These are phyloP conservation scores for Pilophorus perplexus DNA, from an alignment of 2,888 invertebrate species.

Conservation along the genomic window DNA sequence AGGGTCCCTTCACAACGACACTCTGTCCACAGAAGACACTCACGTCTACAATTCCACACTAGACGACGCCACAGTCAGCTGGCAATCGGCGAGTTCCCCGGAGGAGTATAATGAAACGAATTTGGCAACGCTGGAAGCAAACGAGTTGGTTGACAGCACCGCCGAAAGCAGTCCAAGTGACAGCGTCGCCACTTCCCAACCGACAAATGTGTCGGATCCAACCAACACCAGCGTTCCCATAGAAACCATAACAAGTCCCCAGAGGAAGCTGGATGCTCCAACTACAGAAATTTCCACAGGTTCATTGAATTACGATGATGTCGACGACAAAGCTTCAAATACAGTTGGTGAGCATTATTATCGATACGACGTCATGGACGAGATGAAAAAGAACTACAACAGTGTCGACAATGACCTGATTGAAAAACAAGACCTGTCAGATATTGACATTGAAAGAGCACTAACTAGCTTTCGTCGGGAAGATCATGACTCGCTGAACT, in stretches of 20 bases:
- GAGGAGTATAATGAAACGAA: conserved; percentile 3
- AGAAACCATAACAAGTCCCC: conserved; percentile 29
- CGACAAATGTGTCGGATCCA: not conserved
- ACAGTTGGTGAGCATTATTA: conserved; percentile 43
- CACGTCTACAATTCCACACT: not conserved
- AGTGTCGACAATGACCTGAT: conserved; percentile 41
- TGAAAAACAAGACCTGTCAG: conserved; percentile 42
- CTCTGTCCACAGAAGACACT: not conserved
- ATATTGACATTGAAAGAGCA: conserved; percentile 43
- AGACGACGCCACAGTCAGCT: not conserved
- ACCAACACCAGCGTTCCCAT: not conserved
- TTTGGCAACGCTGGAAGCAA: too few relatives aligned
- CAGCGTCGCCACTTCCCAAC: not conserved
- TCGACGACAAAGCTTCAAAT: conserved; percentile 32
- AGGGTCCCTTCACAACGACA: not conserved
- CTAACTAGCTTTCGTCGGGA: conserved; percentile 29
- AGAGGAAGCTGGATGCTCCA: conserved; percentile 51
- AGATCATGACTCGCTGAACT: conserved; percentile 22
- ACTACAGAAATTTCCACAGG: conserved; percentile 54
- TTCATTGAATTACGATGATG: conserved; percentile 40
- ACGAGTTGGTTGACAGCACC: too few relatives aligned
- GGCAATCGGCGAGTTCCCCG: not conserved
- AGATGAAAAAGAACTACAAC: conserved; percentile 48
- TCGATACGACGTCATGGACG: conserved; percentile 46
- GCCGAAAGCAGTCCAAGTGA: too few relatives aligned